phyloP scores from a whole-genome alignment of 2,888 invertebrate genomes.

The Petrophora chlorosata region DNA sequence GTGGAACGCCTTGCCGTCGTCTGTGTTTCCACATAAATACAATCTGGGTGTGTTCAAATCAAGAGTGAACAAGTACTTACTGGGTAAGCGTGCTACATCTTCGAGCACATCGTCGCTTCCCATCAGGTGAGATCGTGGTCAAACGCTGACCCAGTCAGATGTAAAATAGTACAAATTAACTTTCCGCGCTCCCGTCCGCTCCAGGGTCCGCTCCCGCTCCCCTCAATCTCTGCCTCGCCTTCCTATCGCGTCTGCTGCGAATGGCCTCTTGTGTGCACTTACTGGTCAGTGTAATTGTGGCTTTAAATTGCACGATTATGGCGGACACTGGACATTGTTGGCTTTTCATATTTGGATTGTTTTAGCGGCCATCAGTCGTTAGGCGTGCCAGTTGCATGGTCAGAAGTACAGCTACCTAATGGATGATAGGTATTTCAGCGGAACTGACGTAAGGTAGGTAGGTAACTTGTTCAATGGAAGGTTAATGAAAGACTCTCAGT shows the following conservation, averaged over 20 bases:
- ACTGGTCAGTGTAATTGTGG: constrained; percentile 8
- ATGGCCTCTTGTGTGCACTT: constrained; percentile 12
- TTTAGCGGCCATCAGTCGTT: neutral
- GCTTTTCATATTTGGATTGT: constrained; percentile 1
- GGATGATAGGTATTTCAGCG: no score
- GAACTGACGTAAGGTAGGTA: no score
- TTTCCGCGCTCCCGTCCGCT: no score
- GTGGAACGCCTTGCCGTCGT: no score
- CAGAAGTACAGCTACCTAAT: no score
- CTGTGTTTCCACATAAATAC: no score
- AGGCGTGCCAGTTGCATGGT: neutral
- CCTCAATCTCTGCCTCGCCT: neutral
- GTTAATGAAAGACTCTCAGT: no score
- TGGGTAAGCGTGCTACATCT: neutral
- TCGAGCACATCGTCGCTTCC: neutral
- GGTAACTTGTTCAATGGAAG: no score
- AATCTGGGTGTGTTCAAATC: no score
- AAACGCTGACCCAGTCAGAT: neutral
- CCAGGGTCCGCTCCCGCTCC: neutral
- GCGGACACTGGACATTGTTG: constrained; percentile 3
- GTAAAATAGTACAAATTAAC: no score
- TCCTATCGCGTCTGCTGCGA: constrained; percentile 3
- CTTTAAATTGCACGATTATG: constrained; percentile 15
- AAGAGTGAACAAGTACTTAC: no score
- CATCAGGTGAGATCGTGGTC: neutral